Percentiles rank a stretch among this genome's conserved stretches.
Conservation (phyloP, 2,113 vertebrate genomes). For the Amphiprion percula region DNA sequence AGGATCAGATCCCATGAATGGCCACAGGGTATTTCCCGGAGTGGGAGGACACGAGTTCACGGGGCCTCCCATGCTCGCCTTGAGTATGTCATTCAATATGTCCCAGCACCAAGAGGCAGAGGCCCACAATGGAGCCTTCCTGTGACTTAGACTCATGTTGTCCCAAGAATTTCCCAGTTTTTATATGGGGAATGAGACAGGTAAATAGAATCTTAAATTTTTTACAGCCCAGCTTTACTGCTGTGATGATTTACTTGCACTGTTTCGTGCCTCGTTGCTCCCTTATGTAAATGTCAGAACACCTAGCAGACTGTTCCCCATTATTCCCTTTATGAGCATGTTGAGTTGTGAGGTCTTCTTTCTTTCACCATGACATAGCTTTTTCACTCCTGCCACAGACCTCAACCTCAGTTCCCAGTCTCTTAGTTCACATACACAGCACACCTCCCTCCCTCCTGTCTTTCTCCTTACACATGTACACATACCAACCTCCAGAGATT, state of each 20-base stretch:
- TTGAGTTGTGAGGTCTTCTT: slow-evolving; percentile 55
- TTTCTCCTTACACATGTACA: slow-evolving; percentile 42
- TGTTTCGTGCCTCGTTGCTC: slow-evolving; percentile 43
- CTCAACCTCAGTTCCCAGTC: slow-evolving; percentile 22
- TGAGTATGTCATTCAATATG: slow-evolving; percentile 77
- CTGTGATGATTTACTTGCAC: slow-evolving; percentile 41
- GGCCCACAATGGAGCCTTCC: slow-evolving; percentile 69
- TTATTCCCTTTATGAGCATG: slow-evolving; percentile 46
- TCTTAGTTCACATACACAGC: slow-evolving; percentile 6
- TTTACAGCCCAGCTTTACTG: slow-evolving; percentile 17
- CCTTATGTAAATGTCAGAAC: slow-evolving; percentile 46
- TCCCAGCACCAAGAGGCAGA: slow-evolving; percentile 50
- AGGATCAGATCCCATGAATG: slow-evolving; percentile 65
- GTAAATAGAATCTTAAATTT: slow-evolving; percentile 24
- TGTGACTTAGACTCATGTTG: slow-evolving; percentile 48
- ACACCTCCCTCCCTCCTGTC: slow-evolving; percentile 30
- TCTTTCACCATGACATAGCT: slow-evolving; percentile 51
- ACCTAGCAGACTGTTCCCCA: slow-evolving; percentile 16
- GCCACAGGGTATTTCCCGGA: slow-evolving; percentile 73
- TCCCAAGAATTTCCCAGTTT: slow-evolving; percentile 52
- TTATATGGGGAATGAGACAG: slow-evolving; percentile 44
- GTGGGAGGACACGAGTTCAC: slow-evolving; percentile 72
- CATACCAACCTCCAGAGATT: slow-evolving; percentile 77
- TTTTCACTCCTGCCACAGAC: slow-evolving; percentile 51
- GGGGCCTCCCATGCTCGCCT: slow-evolving; percentile 56